Percentiles rank a stretch among this genome's conserved stretches.
Evolutionary conservation across 2,888 invertebrate species (phyloP).

Genomic region (Gymnocheta viridis): DNA sequence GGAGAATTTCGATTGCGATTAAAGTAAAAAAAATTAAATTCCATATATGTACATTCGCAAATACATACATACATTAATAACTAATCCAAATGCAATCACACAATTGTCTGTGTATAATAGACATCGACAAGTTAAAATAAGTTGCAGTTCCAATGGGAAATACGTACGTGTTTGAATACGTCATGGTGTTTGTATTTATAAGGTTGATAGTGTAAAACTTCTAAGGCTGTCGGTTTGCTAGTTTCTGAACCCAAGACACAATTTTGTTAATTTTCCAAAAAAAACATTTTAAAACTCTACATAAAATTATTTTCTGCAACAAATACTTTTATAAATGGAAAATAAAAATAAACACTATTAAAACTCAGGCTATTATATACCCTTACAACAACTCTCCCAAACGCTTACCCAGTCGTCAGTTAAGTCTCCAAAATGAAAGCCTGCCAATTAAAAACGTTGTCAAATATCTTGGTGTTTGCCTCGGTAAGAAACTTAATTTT

Average conservation of each 20-base stretch:
- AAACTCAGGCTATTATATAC: too few relatives aligned
- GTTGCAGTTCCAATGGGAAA: constrained; percentile 5
- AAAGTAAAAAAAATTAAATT: constrained; percentile 24
- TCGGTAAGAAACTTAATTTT: too few relatives aligned
- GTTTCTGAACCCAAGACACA: background rate
- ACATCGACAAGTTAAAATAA: background rate
- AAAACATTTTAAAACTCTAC: too few relatives aligned
- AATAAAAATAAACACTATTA: too few relatives aligned
- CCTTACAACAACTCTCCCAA: too few relatives aligned
- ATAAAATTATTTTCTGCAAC: too few relatives aligned
- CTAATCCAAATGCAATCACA: background rate
- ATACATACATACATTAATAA: constrained; percentile 5
- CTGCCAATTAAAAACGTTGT: too few relatives aligned
- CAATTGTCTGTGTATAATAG: constrained; percentile 2
- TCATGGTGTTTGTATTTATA: constrained; percentile 31
- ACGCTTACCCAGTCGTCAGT: too few relatives aligned
- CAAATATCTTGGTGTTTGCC: too few relatives aligned
- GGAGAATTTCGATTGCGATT: constrained; percentile 32
- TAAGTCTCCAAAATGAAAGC: too few relatives aligned
- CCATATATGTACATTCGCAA: background rate
- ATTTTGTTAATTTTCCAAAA: background rate
- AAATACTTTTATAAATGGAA: too few relatives aligned
- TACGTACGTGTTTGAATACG: constrained; percentile 4
- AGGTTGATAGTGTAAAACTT: constrained; percentile 24
- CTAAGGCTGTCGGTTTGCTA: background rate